Base-by-base conservation (phyloP, 92 coral and sea anemone genomes). In the Nematostella vectensis region DNA sequence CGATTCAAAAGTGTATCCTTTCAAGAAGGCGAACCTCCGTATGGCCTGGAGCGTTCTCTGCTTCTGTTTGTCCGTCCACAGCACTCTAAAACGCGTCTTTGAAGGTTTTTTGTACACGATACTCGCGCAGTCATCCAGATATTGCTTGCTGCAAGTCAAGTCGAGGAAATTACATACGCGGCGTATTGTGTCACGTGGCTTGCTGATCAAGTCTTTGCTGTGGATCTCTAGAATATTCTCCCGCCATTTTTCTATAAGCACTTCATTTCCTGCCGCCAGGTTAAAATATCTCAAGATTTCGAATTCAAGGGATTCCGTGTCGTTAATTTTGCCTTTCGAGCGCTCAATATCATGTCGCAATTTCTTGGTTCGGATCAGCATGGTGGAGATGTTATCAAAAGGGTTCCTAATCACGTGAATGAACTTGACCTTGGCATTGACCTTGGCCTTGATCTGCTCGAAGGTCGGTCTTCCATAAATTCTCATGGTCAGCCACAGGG, bases 341-440 rank as follows among this genome's bases (percentile, higher is more conserved):
- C 18, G 9, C 23, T 45, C 50, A 59, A 77, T 73, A n/a, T 29
- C 40, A 0, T 4, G 20, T 25, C 85, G 73, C 20, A 68, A 70
- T 44, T 69, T 57, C 70, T 87, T 31, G 0, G 67, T 52, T 48
- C 93, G 66, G 15, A 85, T 77, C 21, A 86, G 20, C 98, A 91
- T 81, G 3, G 98, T 91, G 0, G 98, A 88, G 28, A 91, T 85
- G 56, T 91, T 91, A 61, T 91, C 98, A 59, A 68, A 85, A 61
- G 98, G 98, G 22, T 91, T 91, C 18, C 98, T 71, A 12, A 91
- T 69, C 33, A 91, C 89, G 58, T 91, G 98, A 6, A 91, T 59
- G 47, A 77, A 69, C 59, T 78, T 91, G 2, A 91, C 22, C 8
- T 88, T 77, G 17, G 81, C 36, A 0, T 77, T 68, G 25, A 91